These are phyloP conservation scores for Verasper variegatus DNA, from an alignment of 2,113 vertebrate genomes.

Conservation along the genomic window DNA sequence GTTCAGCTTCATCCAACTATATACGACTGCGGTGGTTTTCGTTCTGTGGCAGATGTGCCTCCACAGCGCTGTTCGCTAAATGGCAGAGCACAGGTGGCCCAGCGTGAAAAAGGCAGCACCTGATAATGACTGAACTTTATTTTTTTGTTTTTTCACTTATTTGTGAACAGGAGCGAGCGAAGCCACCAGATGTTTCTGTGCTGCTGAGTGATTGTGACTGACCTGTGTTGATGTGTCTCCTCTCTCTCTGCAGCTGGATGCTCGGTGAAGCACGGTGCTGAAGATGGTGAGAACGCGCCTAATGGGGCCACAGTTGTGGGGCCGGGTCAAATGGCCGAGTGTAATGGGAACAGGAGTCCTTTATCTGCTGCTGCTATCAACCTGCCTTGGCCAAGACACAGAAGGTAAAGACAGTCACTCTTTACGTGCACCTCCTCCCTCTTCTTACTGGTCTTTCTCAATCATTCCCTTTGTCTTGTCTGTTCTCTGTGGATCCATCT, in stretches of 20 bases:
- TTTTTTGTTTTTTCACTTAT: neutral
- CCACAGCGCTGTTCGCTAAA: neutral
- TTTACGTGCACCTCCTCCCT: neutral
- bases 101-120: slow-evolving; percentile 1
- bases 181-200: slow-evolving; percentile 1
- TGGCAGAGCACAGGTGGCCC: neutral
- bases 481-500: neutral
- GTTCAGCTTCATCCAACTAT: slow-evolving; percentile 32
- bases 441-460: neutral
- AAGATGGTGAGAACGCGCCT: slow-evolving; percentile 65
- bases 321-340: slow-evolving; percentile 61
- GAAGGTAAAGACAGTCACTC: slow-evolving; percentile 65
- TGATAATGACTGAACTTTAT: slow-evolving; percentile 6
- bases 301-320: slow-evolving; percentile 53
- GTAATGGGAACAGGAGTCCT: slow-evolving; percentile 63
- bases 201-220: slow-evolving; percentile 27
- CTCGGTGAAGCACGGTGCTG: slow-evolving; percentile 66
- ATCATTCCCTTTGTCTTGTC: neutral
- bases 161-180: neutral
- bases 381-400: slow-evolving; percentile 72
- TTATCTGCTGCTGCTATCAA: slow-evolving; percentile 72
- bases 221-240: slow-evolving; percentile 28
- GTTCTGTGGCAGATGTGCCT: slow-evolving; percentile 23
- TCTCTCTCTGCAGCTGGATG: slow-evolving; percentile 63
- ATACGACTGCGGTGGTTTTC: neutral